These are phyloP conservation scores for Callopanchax toddi DNA, from an alignment of 2,113 vertebrate species.

Conservation along the genomic window DNA sequence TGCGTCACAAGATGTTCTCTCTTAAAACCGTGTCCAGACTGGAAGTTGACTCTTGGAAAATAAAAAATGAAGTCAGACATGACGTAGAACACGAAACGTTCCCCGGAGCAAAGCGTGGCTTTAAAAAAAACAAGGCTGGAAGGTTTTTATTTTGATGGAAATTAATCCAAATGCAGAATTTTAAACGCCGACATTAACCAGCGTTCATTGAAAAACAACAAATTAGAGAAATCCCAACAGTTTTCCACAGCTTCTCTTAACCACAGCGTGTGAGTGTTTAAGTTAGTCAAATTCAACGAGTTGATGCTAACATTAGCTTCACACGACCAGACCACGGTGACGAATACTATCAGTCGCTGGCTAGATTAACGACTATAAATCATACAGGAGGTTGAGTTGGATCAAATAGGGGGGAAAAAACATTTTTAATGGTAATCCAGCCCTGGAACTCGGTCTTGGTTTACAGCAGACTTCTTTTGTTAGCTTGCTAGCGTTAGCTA, in stretches of 20 bases:
- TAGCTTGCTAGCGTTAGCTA: slow-evolving; percentile 24
- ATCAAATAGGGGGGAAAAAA: not conserved
- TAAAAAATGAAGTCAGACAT: not conserved
- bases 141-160: no score
- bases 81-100: not conserved
- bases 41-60: not conserved
- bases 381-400: no score
- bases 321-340: not conserved
- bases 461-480: slow-evolving; percentile 44
- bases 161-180: no score
- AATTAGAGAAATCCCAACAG: no score
- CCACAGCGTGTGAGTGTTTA: no score
- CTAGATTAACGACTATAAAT: not conserved
- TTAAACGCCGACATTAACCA: no score
- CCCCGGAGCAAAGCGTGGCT: not conserved
- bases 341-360: not conserved
- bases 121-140: no score
- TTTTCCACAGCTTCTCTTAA: no score
- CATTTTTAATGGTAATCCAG: not conserved
- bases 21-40: slow-evolving; percentile 1
- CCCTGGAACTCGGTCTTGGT: not conserved
- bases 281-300: no score
- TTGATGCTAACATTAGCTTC: slow-evolving; percentile 27
- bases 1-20: not conserved
- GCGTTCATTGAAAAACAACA: no score